phyloP scores from a whole-genome alignment of 2,113 vertebrate genomes.

The Furnarius figulus region DNA sequence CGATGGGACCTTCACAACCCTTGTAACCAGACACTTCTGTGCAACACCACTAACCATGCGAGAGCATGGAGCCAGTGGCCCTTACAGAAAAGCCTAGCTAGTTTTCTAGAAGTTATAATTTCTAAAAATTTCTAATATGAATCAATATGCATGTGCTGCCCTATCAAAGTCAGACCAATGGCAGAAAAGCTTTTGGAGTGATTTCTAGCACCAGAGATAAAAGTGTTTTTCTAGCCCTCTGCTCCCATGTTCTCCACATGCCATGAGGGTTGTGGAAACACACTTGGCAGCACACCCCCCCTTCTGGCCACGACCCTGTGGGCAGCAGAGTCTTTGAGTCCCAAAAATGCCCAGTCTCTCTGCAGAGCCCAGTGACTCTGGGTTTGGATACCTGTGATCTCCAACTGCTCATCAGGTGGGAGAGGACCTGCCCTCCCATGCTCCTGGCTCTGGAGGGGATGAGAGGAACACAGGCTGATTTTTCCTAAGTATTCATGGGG shows the following conservation, averaged over 20 bases:
- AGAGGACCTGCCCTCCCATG: background rate
- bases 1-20: accelerated
- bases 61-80: background rate
- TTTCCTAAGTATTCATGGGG: background rate
- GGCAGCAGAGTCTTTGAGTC: background rate
- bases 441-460: background rate
- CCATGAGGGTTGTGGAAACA: background rate
- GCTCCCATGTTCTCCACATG: background rate
- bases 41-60: background rate
- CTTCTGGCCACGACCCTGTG: background rate
- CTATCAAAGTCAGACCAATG: background rate
- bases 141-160: background rate
- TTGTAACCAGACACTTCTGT: background rate
- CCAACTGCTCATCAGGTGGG: accelerated
- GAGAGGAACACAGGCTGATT: background rate
- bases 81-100: background rate
- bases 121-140: background rate
- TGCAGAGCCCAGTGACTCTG: background rate
- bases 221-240: background rate
- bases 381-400: background rate
- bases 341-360: accelerated
- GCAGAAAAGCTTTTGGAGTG: background rate
- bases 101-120: background rate
- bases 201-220: background rate
- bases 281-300: background rate